Percentiles rank a stretch among this genome's conserved stretches.
Evolutionary conservation across 1,140 invertebrate genomes (phyloP).

Genomic region (Megathymus violae): DNA sequence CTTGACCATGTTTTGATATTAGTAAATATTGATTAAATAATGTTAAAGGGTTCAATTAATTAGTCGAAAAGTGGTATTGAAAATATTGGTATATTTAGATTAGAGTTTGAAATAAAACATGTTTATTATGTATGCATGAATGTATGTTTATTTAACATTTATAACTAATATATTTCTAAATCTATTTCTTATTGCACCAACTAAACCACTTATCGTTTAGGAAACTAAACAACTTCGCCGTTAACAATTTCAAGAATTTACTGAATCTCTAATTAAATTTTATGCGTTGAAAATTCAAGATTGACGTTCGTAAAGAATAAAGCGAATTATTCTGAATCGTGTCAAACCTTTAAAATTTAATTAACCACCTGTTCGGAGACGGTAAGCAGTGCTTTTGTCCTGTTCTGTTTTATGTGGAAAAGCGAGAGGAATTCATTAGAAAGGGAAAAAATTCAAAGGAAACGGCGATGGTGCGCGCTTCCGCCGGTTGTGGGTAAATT

Average conservation of each 20-base stretch:
- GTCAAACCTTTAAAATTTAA: conserved; percentile 65
- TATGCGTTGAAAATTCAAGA: conserved; percentile 49
- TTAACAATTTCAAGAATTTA: background rate
- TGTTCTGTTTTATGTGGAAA: conserved; percentile 36
- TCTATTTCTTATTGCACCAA: too few species aligned
- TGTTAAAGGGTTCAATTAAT: too few species aligned
- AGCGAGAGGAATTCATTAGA: conserved; percentile 44
- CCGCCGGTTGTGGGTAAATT: conserved; percentile 42
- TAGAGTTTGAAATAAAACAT: too few species aligned
- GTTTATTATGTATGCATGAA: too few species aligned
- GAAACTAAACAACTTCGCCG: too few species aligned
- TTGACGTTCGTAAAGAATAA: conserved; percentile 45
- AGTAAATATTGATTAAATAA: too few species aligned
- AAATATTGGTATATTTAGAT: too few species aligned
- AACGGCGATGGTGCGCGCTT: conserved; percentile 62
- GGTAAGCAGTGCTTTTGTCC: conserved; percentile 37
- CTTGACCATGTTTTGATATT: too few species aligned
- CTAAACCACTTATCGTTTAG: too few species aligned
- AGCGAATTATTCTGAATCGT: conserved; percentile 56
- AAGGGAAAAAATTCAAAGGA: conserved; percentile 48
- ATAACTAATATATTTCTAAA: too few species aligned
- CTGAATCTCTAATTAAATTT: conserved; percentile 54
- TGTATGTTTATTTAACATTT: too few species aligned
- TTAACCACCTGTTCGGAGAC: conserved; percentile 63
- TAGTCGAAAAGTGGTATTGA: too few species aligned